Base-by-base conservation (phyloP, 2,888 invertebrate species). In the Epirrhoe tristata region DNA sequence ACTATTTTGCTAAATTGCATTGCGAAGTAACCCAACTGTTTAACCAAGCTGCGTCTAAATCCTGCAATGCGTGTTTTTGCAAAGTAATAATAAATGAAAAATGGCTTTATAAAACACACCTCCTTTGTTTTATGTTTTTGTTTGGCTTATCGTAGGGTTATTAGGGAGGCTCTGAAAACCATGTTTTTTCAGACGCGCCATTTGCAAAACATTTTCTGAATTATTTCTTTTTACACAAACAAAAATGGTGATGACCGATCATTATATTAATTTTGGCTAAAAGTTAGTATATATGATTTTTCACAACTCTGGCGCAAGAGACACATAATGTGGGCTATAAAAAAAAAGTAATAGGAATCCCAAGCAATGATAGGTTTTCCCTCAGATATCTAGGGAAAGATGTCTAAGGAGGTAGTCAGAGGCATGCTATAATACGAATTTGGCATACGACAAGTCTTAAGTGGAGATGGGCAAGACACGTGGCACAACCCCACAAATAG, bases 1-100 rank as follows among this genome's bases (percentile, higher is more conserved):
- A n/a, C n/a, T n/a, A n/a, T n/a, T n/a, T n/a, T 24, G 24, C 24
- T 3, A 24, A 24, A 24, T 2, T 56, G 24, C 39, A 56, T n/a
- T n/a, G 10, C 10, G 16, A 0, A 59, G 17, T 64, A 43, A 50
- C n/a, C 36, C 31, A 61, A 58, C 64, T 68, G 16, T 55, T 50
- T n/a, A 5, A n/a, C 12, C 34, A 53, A 51, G 5, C 53, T 48
- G 56, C 59, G 58, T 53, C 73, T 73, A 64, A 76, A 71, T 73
- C 73, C 81, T 76, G 81, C 81, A 81, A 69, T 81, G 80, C 81
- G 77, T 77, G 78, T 73, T 77, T 72, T 71, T 66, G 61, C 70
- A 56, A 52, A 71, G 74, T 76, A 81, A 81, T 79, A 81, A 80
- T 78, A 80, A 78, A 83, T 76, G 77, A 81, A 78, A 80, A 80